These are phyloP conservation scores for Gobionotothen gibberifrons DNA, from an alignment of 2,797 vertebrate genomes.

Conservation along the genomic window DNA sequence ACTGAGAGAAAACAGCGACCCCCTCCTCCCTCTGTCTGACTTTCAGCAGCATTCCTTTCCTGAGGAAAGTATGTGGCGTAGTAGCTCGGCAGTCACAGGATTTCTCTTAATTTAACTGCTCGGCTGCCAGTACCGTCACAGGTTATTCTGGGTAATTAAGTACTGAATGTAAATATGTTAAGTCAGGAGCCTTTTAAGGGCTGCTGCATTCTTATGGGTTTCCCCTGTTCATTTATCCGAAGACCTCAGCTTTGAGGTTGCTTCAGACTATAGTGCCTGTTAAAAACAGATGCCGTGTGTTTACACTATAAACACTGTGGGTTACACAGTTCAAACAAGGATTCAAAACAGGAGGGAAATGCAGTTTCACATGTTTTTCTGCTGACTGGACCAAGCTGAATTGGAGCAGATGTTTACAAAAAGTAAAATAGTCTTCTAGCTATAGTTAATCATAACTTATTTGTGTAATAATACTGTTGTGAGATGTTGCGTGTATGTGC, in stretches of 20 bases:
- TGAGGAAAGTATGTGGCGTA: conserved; percentile 75
- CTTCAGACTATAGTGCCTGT: conserved; percentile 16
- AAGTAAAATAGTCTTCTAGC: neutral
- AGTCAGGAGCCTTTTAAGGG: conserved; percentile 59
- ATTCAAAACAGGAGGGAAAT: conserved; percentile 4
- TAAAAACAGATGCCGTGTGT: conserved; percentile 47
- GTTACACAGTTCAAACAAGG: conserved; percentile 35
- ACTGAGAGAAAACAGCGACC: conserved; percentile 55
- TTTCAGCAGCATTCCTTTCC: conserved; percentile 76
- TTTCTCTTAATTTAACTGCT: conserved; percentile 73
- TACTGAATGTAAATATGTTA: conserved; percentile 57
- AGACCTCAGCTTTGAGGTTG: conserved; percentile 13
- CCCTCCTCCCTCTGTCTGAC: conserved; percentile 46
- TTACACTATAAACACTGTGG: conserved; percentile 49
- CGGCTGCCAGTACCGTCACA: conserved; percentile 59
- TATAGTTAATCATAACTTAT: neutral
- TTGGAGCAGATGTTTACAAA: neutral
- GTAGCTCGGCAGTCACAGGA: conserved; percentile 78
- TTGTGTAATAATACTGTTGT: neutral
- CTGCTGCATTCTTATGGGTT: neutral
- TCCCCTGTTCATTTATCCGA: conserved; percentile 14
- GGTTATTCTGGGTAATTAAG: conserved; percentile 75
- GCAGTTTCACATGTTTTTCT: conserved; percentile 7
- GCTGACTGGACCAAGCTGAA: conserved; percentile 25
- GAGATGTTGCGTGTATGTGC: neutral